phyloP scores from a whole-genome alignment of 2,797 vertebrate species.

The Sebastes goodei region DNA sequence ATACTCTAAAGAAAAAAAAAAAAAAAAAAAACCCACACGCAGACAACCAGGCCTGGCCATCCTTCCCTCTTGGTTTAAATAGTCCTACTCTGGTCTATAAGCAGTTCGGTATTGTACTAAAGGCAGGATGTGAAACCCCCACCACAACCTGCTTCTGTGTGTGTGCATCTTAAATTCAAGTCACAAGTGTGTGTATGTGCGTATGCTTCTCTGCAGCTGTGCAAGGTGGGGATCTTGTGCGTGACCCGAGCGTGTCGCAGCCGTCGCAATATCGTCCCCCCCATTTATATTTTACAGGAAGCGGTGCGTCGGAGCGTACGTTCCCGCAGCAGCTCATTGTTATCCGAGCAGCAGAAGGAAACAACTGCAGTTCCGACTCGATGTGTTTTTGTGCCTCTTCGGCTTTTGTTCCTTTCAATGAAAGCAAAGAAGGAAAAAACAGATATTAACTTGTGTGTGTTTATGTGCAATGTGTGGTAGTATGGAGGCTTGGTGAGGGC shows the following conservation, averaged over 20 bases:
- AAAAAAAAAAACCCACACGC: background rate
- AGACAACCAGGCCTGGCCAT: slow-evolving; percentile 12
- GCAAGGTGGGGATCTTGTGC: slow-evolving; percentile 26
- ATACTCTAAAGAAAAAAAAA: background rate
- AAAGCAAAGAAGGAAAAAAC: slow-evolving; percentile 65
- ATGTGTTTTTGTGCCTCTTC: slow-evolving; percentile 51
- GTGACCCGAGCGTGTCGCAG: slow-evolving; percentile 49
- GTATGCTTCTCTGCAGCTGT: slow-evolving; percentile 57
- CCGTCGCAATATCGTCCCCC: background rate
- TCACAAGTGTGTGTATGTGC: background rate
- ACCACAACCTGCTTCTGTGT: background rate
- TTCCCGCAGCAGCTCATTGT: slow-evolving; percentile 70
- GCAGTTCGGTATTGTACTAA: slow-evolving; percentile 28
- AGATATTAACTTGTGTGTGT: slow-evolving; percentile 10
- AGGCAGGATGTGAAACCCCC: slow-evolving; percentile 49
- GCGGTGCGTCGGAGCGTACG: slow-evolving; percentile 18
- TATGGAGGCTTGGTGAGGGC: background rate
- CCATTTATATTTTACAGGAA: slow-evolving; percentile 65
- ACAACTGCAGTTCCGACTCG: slow-evolving; percentile 68
- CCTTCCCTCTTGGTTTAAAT: slow-evolving; percentile 29
- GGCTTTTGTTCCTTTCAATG: slow-evolving; percentile 49
- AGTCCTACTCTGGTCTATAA: slow-evolving; percentile 37
- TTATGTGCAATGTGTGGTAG: background rate
- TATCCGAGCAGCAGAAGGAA: slow-evolving; percentile 74
- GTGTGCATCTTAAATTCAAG: background rate